Base-by-base conservation (phyloP, 2,888 invertebrate species). In the Charanyca ferruginea region DNA sequence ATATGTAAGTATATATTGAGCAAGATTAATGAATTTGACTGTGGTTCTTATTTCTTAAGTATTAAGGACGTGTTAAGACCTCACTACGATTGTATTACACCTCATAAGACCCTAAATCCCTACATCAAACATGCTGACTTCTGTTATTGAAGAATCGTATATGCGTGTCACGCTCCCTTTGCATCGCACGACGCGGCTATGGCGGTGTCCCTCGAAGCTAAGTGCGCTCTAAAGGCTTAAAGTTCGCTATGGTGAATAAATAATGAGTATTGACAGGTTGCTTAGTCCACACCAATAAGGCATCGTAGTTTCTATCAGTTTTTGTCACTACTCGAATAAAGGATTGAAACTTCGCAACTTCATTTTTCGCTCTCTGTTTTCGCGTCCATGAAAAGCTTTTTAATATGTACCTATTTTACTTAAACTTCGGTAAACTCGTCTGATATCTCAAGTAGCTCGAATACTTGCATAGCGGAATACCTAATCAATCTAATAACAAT, bases 401-500 rank as follows among this genome's bases (percentile, higher is more conserved):
- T 49, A 51, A 60, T 35, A 25, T 55, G 35, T 23, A 16, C n/a
- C n/a, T n/a, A n/a, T n/a, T n/a, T n/a, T n/a, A 32, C 11, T 4
- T 45, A 23, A 73, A 78, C 66, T 59, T 47, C 8, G 20, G 23
- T 22, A 42, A 60, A 23, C 51, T 55, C 20, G 41, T 54, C 42
- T 38, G 8, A 41, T 20, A 65, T 42, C 13, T 51, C 25, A 8
- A 44, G 28, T 23, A 18, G 44, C 44, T 13, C 38, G 44, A 57
- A 61, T 66, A 60, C 44, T 58, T 63, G 54, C 63, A 57, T 53
- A 51, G 13, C 13, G 8, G 32, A 59, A 52, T 49, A 82, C 86
- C 87, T 86, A 90, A 92, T 92, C 91, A 91, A 91, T 87, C 85
- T 84, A 86, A 83, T 80, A 83, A 86, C 65, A 51, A 55, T 73